Conservation (phyloP, 2,797 vertebrate genomes). For the Rousettus madagascariensis region DNA sequence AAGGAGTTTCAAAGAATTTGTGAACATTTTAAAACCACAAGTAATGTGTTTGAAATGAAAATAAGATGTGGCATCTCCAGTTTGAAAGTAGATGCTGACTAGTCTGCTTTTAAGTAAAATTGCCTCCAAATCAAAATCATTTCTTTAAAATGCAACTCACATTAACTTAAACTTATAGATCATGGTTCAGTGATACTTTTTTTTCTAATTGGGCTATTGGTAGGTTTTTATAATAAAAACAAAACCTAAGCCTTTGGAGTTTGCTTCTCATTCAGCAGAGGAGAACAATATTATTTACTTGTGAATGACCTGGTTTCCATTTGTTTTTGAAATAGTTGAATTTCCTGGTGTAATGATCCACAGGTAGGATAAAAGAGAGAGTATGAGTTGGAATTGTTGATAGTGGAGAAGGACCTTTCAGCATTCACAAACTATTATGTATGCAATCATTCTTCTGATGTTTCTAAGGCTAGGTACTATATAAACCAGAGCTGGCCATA, state of each 20-base stretch:
- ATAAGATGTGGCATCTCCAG: not conserved
- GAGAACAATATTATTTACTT: not conserved
- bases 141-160: not conserved
- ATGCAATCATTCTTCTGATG: not conserved
- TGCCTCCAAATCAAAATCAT: constrained; percentile 13
- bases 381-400: not conserved
- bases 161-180: not conserved
- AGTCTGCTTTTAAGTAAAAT: not conserved
- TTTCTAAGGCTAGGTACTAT: not conserved
- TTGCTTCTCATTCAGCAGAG: not conserved
- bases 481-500: not conserved
- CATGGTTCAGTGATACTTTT: not conserved
- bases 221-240: constrained; percentile 20
- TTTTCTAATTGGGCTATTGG: not conserved
- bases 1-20: not conserved
- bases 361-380: not conserved
- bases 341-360: not conserved
- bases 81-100: not conserved
- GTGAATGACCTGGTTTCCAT: not conserved
- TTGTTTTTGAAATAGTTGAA: constrained; percentile 23
- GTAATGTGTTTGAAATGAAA: not conserved
- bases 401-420: not conserved
- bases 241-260: not conserved
- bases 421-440: not conserved
- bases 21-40: not conserved